Percentiles rank a stretch among this genome's conserved stretches.
phyloP scores from a whole-genome alignment of 1,140 invertebrate species.

The Ips typographus region DNA sequence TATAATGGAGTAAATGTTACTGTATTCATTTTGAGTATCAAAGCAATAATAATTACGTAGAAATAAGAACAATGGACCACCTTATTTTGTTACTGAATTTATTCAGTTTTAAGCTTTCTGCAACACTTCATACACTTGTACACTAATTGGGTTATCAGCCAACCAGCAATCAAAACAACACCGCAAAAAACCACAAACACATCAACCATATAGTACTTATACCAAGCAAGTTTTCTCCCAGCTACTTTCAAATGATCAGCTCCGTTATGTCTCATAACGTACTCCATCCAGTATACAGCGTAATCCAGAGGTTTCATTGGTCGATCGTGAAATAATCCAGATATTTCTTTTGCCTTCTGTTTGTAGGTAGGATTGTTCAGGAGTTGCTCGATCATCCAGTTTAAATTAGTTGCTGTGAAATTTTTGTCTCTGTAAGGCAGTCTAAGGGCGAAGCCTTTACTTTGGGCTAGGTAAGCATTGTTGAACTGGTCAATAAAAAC shows the following conservation, averaged over 20 bases:
- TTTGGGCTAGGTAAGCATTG: conserved; percentile 55
- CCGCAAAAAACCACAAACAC: conserved; percentile 7
- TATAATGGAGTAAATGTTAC: too few species aligned
- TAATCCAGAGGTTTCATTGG: conserved; percentile 50
- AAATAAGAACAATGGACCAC: too few species aligned
- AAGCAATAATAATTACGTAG: too few species aligned
- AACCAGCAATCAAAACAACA: too few species aligned
- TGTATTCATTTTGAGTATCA: too few species aligned
- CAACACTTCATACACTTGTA: too few species aligned
- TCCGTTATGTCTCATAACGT: conserved; percentile 56
- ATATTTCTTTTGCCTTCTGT: neutral
- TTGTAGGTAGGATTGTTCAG: conserved; percentile 39
- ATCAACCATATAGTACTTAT: conserved; percentile 39
- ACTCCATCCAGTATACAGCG: conserved; percentile 60
- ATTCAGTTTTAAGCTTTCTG: too few species aligned
- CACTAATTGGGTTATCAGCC: too few species aligned
- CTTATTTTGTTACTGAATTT: too few species aligned
- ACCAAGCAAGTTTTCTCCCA: conserved; percentile 27
- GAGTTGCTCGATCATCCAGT: conserved; percentile 25
- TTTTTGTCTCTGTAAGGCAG: conserved; percentile 13
- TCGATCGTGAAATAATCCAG: conserved; percentile 45
- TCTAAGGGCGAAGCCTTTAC: conserved; percentile 53
- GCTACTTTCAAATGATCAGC: conserved; percentile 51
- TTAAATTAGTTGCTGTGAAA: conserved; percentile 36
- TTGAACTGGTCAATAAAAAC: conserved; percentile 64